phyloP scores from a whole-genome alignment of 2,113 vertebrate species.

The Columba janthina region DNA sequence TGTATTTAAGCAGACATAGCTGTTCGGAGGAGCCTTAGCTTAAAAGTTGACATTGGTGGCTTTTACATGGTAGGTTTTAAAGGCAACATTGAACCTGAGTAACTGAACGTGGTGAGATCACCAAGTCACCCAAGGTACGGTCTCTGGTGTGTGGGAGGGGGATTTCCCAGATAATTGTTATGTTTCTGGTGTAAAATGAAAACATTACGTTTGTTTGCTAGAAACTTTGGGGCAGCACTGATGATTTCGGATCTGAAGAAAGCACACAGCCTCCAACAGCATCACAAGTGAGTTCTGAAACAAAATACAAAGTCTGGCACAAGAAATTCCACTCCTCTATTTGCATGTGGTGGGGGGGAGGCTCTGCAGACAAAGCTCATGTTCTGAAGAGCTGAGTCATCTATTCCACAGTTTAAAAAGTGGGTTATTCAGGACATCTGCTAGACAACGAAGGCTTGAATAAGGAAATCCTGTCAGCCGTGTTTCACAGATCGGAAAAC shows the following conservation, averaged over 20 bases:
- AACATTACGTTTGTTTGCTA: constrained; percentile 45
- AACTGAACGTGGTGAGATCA: not conserved
- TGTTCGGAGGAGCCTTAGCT: not conserved
- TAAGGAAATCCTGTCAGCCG: not conserved
- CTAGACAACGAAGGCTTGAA: not conserved
- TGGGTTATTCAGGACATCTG: not conserved
- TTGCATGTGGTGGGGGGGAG: not conserved
- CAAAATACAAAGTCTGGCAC: not conserved
- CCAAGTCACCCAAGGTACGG: not conserved
- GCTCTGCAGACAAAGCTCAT: not conserved
- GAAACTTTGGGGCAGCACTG: constrained; percentile 28
- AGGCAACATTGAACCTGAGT: not conserved
- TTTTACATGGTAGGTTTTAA: not conserved
- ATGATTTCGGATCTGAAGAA: not conserved
- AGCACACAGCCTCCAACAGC: not conserved
- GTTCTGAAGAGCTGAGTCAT: constrained; percentile 10
- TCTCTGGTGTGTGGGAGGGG: constrained; percentile 8
- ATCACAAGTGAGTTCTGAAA: not conserved
- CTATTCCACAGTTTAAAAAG: not conserved
- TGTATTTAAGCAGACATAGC: not conserved
- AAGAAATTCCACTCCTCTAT: not conserved
- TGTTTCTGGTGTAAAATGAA: constrained; percentile 38
- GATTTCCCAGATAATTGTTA: constrained; percentile 46
- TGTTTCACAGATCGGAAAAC: not conserved
- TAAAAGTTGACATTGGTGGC: not conserved